Conservation (phyloP, 2,888 invertebrate species). For the Heteromyza rotundicornis region DNA sequence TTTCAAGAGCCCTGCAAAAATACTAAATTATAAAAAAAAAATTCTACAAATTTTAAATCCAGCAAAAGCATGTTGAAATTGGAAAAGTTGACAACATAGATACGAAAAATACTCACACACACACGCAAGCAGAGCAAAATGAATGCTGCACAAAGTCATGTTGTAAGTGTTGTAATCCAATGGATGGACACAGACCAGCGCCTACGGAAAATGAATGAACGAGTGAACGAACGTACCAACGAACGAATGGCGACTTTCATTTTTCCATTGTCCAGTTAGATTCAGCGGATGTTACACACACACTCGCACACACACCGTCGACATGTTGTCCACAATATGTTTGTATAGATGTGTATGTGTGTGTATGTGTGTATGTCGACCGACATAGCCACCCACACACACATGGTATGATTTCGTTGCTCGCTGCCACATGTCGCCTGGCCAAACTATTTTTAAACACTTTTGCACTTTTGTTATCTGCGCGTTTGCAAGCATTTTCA, state of each 20-base stretch:
- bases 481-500: background rate
- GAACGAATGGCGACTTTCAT: background rate
- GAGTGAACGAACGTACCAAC: background rate
- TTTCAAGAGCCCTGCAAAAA: too few species aligned
- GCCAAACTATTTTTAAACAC: background rate
- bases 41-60: constrained; percentile 4
- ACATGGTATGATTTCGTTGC: constrained; percentile 1
- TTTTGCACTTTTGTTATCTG: background rate
- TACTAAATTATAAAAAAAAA: background rate
- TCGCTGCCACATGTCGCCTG: background rate
- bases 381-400: constrained; percentile 5
- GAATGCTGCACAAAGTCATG: constrained; percentile 1
- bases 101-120: constrained; percentile 7
- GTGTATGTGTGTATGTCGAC: background rate
- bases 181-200: background rate
- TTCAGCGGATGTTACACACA: background rate
- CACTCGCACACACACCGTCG: too few species aligned
- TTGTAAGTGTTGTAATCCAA: constrained; percentile 11
- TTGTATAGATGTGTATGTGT: background rate
- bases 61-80: constrained; percentile 24
- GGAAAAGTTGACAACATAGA: constrained; percentile 23
- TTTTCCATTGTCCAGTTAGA: background rate
- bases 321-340: too few species aligned
- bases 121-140: constrained; percentile 10
- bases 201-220: background rate